Evolutionary conservation across 2,797 vertebrate genomes (phyloP), one percentile per base, ranked within the genome.

Genomic region (Ctenochaetus hawaiiensis): DNA sequence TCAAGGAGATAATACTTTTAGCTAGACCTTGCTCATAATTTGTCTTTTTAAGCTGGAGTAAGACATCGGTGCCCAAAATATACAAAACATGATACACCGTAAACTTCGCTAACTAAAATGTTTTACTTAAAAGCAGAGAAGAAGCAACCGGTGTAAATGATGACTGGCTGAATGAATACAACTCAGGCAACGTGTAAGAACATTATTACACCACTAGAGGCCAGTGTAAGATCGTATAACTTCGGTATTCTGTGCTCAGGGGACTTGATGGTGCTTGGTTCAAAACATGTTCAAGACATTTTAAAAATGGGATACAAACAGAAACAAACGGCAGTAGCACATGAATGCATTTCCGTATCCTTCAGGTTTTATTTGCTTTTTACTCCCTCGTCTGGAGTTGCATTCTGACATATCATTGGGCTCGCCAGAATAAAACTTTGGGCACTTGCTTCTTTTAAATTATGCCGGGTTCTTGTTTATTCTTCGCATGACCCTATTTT

Each of bases 121-220:
- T 16, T 6, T 23, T 11, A 23, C 13, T 17, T 47, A 13, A 22
- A 41, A 41, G 3, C 34, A 18, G 17, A 52, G 30, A 10, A 56
- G 1, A 45, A 23, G 7, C 4, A 58, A 11, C 2, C 4, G 1
- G 6, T 16, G 2, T 14, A 22, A 14, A 60, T 22, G 17, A 22
- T 23, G 6, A 10, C 11, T 8, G 43, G 0, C 6, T 41, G 18
- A 16, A 26, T 16, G 22, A 10, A 34, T 18, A 67, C 1, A 30
- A 58, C 11, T 6, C 22, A 22, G 0, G 0, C n/a, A 10, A 39
- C 39, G 13, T 82, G 89, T 85, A 77, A 70, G 82, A 45, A 70
- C 26, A 37, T 1, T 0, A 6, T 41, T 45, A 0, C 0, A 1
- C 74, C 84, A 14, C 85, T 83, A 88, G 91, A 78, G 52, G 88